These are phyloP conservation scores for Hemichromis elongatus DNA, from an alignment of 2,113 vertebrate species.

Conservation along the genomic window DNA sequence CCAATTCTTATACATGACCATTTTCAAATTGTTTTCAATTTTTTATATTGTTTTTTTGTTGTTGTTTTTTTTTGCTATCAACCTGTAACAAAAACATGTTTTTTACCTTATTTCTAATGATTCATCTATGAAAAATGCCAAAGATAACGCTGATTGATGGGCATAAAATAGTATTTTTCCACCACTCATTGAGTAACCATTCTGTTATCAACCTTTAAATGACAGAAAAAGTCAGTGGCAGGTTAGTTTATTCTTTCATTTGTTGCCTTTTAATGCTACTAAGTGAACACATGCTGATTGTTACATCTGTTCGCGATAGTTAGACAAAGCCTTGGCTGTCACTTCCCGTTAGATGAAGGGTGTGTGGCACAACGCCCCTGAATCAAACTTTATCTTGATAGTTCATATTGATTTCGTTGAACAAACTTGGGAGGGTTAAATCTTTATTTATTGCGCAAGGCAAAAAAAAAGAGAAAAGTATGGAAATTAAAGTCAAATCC, in stretches of 20 bases:
- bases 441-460: not conserved
- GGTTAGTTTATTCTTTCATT: not conserved
- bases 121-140: not conserved
- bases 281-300: not conserved
- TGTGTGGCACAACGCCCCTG: not conserved
- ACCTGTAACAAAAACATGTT: not conserved
- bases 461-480: not conserved
- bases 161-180: not conserved
- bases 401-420: not conserved
- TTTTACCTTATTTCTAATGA: not conserved
- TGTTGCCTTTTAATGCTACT: not conserved
- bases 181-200: not conserved
- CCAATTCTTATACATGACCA: not conserved
- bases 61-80: not conserved
- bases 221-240: not conserved
- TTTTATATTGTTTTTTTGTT: not conserved
- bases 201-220: not conserved
- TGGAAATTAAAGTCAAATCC: not conserved
- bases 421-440: not conserved
- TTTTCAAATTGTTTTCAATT: not conserved
- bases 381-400: not conserved
- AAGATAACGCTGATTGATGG: not conserved
- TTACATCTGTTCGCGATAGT: not conserved
- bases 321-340: not conserved
- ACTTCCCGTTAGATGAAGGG: slow-evolving; percentile 5